Conservation (phyloP, 1,140 invertebrate genomes). For the Druon quercuslanigerum region DNA sequence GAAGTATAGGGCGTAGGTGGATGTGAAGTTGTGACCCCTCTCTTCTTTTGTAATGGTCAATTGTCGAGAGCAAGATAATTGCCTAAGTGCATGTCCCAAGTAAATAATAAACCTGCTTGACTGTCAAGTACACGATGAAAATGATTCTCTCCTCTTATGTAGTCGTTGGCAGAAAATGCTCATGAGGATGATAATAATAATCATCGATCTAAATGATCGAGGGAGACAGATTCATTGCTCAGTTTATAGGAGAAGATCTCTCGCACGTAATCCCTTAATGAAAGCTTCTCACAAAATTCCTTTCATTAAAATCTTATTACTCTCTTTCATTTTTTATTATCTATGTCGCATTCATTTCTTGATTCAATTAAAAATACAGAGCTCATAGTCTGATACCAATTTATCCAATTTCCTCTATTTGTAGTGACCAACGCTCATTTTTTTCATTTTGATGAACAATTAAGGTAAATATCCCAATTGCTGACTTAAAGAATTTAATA, state of each 20-base stretch:
- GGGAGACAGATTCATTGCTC: neutral
- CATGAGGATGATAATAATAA: neutral
- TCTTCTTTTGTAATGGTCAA: constrained; percentile 65
- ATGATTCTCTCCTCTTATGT: constrained; percentile 9
- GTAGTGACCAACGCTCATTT: too few species aligned
- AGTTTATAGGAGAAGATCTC: constrained; percentile 6
- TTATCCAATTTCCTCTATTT: too few species aligned
- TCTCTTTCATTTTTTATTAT: neutral
- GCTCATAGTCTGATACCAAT: too few species aligned
- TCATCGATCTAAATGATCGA: constrained; percentile 1
- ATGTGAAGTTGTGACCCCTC: constrained; percentile 48
- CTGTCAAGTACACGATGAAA: constrained; percentile 26
- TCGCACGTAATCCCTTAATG: constrained; percentile 1
- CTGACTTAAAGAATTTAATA: too few species aligned
- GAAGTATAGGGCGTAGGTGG: constrained; percentile 43
- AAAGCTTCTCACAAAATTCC: constrained; percentile 24
- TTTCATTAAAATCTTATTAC: constrained; percentile 18
- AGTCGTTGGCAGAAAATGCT: neutral
- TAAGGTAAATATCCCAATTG: too few species aligned
- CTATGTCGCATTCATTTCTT: neutral
- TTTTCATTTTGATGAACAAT: too few species aligned
- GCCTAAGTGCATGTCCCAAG: constrained; percentile 53
- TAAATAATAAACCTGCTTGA: constrained; percentile 62
- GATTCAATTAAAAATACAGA: neutral
- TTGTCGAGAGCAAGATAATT: constrained; percentile 58